Evolutionary conservation across 2,797 vertebrate species (phyloP), one percentile per base, ranked within the genome.

Genomic region (Odontamblyopus rebecca): DNA sequence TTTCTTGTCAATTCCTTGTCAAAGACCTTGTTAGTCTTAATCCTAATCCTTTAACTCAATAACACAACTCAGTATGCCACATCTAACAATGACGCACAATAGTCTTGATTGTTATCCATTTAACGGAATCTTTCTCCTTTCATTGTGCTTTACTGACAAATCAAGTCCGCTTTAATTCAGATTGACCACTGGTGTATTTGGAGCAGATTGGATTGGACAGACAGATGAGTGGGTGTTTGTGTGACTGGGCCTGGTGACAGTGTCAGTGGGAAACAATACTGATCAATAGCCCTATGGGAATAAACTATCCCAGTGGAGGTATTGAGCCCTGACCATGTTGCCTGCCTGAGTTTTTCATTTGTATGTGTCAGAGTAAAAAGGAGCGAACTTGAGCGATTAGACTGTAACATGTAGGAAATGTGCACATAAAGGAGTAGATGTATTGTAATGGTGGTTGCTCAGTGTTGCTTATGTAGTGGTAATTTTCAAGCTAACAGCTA

Each of bases 191-290:
- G 51, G 27, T 48, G 41, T 41, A 51, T 78, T 76, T 79, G 61
- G 82, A 78, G 67, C 41, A 0, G 68, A 74, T 51, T 72, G 38
- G 69, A 70, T 82, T 65, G 63, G 80, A 82, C 69, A 76, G 69
- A 80, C 74, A 71, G 79, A 78, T 71, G 80, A 7, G 76, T 82
- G 82, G 75, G 62, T 51, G 68, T 65, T 12, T 70, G 69, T 64
- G 61, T 56, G 76, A 74, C 77, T 61, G 27, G 51, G 3, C 54
- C 1, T 3, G 53, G 50, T 71, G 77, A 81, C 61, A 16, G 32
- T 80, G 82, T 85, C 80, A 79, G 70, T 79, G 75, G 53, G 69
- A 64, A 12, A n/a, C 41, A 16, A n/a, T 73, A 86, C 88, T 27
- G 82, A 91, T 85, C 70, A 26, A n/a, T 23, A 64, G 44, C 71